These are phyloP conservation scores for Leptopilina myrica DNA, from an alignment of 2,888 invertebrate species.

Conservation along the genomic window DNA sequence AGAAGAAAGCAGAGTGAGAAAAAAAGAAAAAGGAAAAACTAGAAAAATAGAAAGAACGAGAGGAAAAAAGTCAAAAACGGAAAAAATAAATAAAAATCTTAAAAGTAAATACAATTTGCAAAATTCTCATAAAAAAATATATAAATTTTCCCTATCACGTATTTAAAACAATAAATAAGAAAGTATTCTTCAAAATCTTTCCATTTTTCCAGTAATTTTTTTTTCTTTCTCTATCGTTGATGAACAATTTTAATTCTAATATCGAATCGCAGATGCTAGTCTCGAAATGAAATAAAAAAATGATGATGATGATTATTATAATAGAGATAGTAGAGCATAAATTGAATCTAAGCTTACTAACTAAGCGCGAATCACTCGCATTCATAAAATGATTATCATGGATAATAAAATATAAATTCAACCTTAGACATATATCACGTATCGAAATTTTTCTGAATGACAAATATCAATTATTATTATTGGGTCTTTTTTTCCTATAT, in stretches of 20 bases:
- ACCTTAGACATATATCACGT: slow-evolving; percentile 36
- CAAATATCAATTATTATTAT: slow-evolving; percentile 12
- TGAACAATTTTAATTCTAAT: background rate
- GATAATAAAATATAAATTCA: slow-evolving; percentile 40
- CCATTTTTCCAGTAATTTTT: background rate
- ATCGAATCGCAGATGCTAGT: slow-evolving; percentile 33
- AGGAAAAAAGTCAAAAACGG: too few species aligned
- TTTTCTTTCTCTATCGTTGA: background rate
- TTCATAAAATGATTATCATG: slow-evolving; percentile 37
- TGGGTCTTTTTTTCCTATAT: background rate
- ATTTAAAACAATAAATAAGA: too few species aligned
- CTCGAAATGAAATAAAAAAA: background rate
- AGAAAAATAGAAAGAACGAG: too few species aligned
- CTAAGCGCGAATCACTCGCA: slow-evolving; percentile 29
- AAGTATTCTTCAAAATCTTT: background rate
- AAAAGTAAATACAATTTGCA: too few species aligned
- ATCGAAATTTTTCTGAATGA: slow-evolving; percentile 25
- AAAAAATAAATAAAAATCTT: too few species aligned
- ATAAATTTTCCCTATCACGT: too few species aligned
- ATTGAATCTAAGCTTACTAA: slow-evolving; percentile 33
- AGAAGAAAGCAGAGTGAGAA: too few species aligned
- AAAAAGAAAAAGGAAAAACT: too few species aligned
- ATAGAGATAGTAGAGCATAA: slow-evolving; percentile 6
- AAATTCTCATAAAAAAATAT: too few species aligned
- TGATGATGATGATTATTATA: background rate